Evolutionary conservation across 2,888 invertebrate species (phyloP).

Genomic region (Aethes cnicana): DNA sequence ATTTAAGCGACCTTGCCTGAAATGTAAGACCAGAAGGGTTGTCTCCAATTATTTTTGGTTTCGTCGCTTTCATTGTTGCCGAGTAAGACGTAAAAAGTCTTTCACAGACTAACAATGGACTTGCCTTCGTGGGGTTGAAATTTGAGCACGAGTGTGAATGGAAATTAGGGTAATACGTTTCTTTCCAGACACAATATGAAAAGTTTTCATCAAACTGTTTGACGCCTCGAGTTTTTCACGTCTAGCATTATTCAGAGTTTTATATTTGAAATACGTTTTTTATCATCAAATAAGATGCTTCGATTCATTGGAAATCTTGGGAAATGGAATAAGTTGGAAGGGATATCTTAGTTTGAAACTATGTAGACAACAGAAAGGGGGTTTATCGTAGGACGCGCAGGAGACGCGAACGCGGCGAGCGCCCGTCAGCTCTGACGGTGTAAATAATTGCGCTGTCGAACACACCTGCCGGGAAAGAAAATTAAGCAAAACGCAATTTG

Average conservation of each 20-base stretch:
- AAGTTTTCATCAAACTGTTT: conserved; percentile 7
- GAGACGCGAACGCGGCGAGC: conserved; percentile 45
- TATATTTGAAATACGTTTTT: too few relatives aligned
- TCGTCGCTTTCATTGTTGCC: conserved; percentile 11
- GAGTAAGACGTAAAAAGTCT: conserved; percentile 11
- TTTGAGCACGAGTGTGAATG: conserved; percentile 8
- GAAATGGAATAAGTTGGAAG: conserved; percentile 47
- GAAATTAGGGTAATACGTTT: conserved; percentile 11
- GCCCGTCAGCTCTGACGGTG: conserved; percentile 76
- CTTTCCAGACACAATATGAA: conserved; percentile 2
- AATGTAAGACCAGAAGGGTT: conserved; percentile 63
- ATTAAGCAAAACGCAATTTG: conserved; percentile 82
- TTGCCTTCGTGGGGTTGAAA: conserved; percentile 9
- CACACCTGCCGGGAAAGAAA: conserved; percentile 82
- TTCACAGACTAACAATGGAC: conserved; percentile 14
- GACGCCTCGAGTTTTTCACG: too few relatives aligned
- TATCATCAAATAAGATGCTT: too few relatives aligned
- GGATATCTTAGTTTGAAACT: conserved; percentile 61
- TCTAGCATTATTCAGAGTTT: too few relatives aligned
- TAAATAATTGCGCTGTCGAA: conserved; percentile 83
- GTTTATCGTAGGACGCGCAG: conserved; percentile 56
- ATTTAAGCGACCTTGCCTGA: conserved; percentile 69
- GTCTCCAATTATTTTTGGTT: conserved; percentile 51
- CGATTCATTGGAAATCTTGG: conserved; percentile 24
- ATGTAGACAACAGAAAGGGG: conserved; percentile 63